Base-by-base conservation (phyloP, 2,113 vertebrate species). In the Dipodomys stephensi region DNA sequence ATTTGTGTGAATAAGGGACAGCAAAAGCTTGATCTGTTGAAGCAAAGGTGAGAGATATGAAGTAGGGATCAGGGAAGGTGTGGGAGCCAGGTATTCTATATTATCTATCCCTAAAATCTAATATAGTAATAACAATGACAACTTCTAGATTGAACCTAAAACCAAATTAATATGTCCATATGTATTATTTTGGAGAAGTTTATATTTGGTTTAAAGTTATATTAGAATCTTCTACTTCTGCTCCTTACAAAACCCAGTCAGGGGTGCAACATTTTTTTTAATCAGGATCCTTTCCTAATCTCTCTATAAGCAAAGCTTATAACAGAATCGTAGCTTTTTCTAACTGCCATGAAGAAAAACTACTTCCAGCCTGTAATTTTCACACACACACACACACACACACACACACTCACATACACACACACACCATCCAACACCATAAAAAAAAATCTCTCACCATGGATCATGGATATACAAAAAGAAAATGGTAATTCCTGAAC, bases 201-300 rank as follows among this genome's bases (percentile, higher is more conserved):
- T 81, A 30, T 83, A 86, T 87, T 90, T 80, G 19, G 57, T 86
- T 74, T 81, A 73, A 93, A 88, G 18, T 88, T 77, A 18, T 28
- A 83, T 84, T 93, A 85, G 35, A 85, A 90, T 88, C 46, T 35
- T 89, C 73, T 16, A 77, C 86, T 87, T 83, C 44, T 44, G 25
- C 27, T 39, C 8, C 20, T 76, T 86, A 84, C 72, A 22, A 60
- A 81, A 77, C 72, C 72, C 44, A 87, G 83, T n/a, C 20, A 19
- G 67, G 25, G 57, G 8, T 77, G 11, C 79, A 62, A 13, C 30
- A 76, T 72, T 32, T 76, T 49, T 74, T 79, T 77, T 11, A 92
- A 91, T 90, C 57, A 30, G 81, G 20, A 86, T 46, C 72, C 62
- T 96, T 95, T 86, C 79, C 49, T 73, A 77, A 86, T 68, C 27